A percentile compares a stretch with the other conserved stretches of the same genome.
Conservation (phyloP, 2,888 invertebrate species). For the Heliconius erato region DNA sequence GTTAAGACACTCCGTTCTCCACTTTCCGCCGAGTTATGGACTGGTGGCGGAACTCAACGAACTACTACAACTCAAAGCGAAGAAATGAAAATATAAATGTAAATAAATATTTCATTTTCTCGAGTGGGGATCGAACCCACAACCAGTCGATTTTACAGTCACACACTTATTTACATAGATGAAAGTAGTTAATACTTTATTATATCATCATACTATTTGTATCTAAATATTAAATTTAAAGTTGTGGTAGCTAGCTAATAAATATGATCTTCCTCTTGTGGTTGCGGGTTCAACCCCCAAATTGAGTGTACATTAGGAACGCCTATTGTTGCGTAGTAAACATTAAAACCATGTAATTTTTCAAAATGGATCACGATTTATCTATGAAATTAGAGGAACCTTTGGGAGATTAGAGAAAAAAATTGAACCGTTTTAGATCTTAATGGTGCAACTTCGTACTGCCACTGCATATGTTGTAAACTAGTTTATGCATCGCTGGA, state of each 20-base stretch:
- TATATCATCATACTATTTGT: not conserved
- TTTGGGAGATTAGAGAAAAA: conserved; percentile 18
- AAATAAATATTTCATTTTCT: too few species aligned
- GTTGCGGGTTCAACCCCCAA: conserved; percentile 69
- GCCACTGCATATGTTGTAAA: not conserved
- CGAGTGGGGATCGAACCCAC: too few species aligned
- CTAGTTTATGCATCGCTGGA: not conserved
- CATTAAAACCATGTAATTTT: conserved; percentile 77
- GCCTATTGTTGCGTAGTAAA: conserved; percentile 69
- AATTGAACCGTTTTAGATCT: conserved; percentile 18
- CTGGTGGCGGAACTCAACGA: too few species aligned
- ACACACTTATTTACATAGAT: too few species aligned
- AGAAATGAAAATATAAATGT: too few species aligned
- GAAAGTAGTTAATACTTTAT: not conserved
- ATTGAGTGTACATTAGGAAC: conserved; percentile 71
- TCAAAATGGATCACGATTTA: conserved; percentile 73
- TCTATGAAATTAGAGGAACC: conserved; percentile 64
- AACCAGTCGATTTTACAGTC: too few species aligned
- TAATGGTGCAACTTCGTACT: not conserved
- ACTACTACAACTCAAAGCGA: too few species aligned
- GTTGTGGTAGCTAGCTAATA: conserved; percentile 33
- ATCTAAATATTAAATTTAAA: conserved; percentile 6
- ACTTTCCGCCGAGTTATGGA: too few species aligned
- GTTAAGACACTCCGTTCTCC: too few species aligned
- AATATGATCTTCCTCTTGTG: conserved; percentile 57